Evolutionary conservation across 2,888 invertebrate species (phyloP), one percentile per base, ranked within the genome.

Genomic region (Polyploca ridens): DNA sequence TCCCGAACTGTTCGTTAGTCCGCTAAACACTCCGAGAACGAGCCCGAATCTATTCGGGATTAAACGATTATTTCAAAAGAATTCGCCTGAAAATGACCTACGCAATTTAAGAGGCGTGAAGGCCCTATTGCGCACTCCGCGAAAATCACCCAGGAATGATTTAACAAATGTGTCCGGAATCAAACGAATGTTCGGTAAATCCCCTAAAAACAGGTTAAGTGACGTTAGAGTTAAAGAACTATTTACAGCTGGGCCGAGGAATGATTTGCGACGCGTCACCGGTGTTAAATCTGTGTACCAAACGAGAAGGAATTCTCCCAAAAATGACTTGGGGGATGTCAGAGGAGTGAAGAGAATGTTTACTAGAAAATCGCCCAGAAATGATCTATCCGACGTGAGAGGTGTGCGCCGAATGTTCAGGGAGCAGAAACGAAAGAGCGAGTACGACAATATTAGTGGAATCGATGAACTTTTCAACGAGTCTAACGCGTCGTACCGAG

Each of bases 91-190:
- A 0, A 89, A 89, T 66, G 89, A 89, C 65, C 65, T 88, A 6
- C 77, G 78, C 1, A 73, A 91, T 64, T 77, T 92, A 0, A 68
- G 69, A 63, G 89, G 87, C 0, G 86, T 88, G 0, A 85, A 82
- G 63, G 64, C 66, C 0, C 63, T 88, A 27, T 63, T 87, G 8
- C 78, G 81, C 5, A 82, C 89, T 1, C 88, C 90, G 1, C 81
- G 85, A 33, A 81, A 79, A 35, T 90, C 91, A 0, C 67, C 80
- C 63, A 84, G 68, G 41, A 91, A 94, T 68, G 94, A 94, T 68
- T 71, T 94, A 63, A 86, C 84, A 0, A 76, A 91, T 57, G 87
- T 94, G 1, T 69, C 79, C 0, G 94, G 94, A 1, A 84, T 94
- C 0, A 94, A 93, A 68, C 71, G 77, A 5, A 68, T 92, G 7